A percentile compares a stretch with the other conserved stretches of the same genome.
phyloP scores from a whole-genome alignment of 2,888 invertebrate species.

The Lacanobia wlatinum region DNA sequence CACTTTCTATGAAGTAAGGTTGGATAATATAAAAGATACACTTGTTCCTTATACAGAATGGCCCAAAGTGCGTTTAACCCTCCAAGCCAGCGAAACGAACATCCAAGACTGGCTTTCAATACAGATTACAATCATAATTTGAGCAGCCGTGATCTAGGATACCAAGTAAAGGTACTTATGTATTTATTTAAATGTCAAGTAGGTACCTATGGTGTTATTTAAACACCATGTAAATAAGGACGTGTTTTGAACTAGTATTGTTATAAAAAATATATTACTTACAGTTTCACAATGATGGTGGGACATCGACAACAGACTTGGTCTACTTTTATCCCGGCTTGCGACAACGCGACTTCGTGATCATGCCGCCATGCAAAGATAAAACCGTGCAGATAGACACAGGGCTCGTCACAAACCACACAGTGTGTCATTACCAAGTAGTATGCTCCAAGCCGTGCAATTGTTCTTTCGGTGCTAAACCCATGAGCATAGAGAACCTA shows the following conservation, averaged over 20 bases:
- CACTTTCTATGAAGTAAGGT: not conserved
- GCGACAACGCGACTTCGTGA: conserved; percentile 63
- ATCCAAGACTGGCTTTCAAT: conserved; percentile 16
- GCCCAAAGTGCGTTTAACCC: conserved; percentile 27
- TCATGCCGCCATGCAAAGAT: conserved; percentile 50
- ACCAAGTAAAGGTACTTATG: conserved; percentile 60
- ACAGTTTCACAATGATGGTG: conserved; percentile 85
- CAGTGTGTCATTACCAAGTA: conserved; percentile 56
- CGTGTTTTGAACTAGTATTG: not conserved
- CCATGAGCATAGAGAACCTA: conserved; percentile 56
- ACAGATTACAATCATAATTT: conserved; percentile 37
- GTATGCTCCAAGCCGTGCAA: conserved; percentile 68
- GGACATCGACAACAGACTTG: conserved; percentile 86
- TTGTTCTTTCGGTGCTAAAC: conserved; percentile 52
- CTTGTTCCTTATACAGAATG: conserved; percentile 27
- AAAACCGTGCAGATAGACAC: conserved; percentile 73
- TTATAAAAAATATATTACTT: conserved; percentile 48
- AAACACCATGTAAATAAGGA: not conserved
- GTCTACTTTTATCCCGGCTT: conserved; percentile 80
- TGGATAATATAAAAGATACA: conserved; percentile 5
- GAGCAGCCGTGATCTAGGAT: conserved; percentile 39
- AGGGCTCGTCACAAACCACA: conserved; percentile 54
- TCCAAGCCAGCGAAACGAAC: conserved; percentile 38
- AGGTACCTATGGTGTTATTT: not conserved
- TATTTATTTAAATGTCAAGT: not conserved